A percentile compares a stretch with the other conserved stretches of the same genome.
Evolutionary conservation across 2,797 vertebrate genomes (phyloP).

Genomic region (Rachycentron canadum): DNA sequence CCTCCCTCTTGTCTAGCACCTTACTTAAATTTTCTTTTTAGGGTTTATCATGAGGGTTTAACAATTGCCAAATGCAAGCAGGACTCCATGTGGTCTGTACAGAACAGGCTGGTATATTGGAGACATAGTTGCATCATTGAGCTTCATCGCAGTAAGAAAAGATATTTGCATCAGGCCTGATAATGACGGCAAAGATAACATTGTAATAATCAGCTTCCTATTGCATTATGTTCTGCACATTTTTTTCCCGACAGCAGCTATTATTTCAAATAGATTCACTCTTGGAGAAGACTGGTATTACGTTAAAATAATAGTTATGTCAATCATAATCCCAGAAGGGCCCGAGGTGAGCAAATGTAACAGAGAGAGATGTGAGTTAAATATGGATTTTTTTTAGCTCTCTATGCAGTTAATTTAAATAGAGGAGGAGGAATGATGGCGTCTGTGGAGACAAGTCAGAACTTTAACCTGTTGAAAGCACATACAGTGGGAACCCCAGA

Average conservation of each 20-base stretch:
- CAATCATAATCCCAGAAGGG: conserved; percentile 33
- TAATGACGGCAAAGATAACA: conserved; percentile 39
- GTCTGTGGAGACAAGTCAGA: conserved; percentile 15
- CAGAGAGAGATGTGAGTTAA: conserved; percentile 31
- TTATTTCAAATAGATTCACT: conserved; percentile 50
- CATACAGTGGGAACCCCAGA: background rate
- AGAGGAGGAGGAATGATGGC: conserved; percentile 12
- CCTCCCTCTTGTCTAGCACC: conserved; percentile 12
- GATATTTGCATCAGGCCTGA: conserved; percentile 16
- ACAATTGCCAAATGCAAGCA: conserved; percentile 3
- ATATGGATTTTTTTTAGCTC: conserved; percentile 38
- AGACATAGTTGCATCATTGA: conserved; percentile 19
- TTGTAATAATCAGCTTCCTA: conserved; percentile 20
- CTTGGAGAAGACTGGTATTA: conserved; percentile 40
- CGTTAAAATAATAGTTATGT: conserved; percentile 46
- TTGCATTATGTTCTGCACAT: conserved; percentile 39
- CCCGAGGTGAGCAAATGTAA: conserved; percentile 34
- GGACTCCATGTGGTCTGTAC: background rate
- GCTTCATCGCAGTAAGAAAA: conserved; percentile 12
- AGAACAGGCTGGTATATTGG: background rate
- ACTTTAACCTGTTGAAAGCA: background rate
- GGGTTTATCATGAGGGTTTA: background rate
- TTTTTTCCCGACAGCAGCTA: conserved; percentile 9
- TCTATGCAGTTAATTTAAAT: conserved; percentile 37
- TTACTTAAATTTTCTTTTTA: conserved; percentile 25